These are phyloP conservation scores for Motacilla alba DNA, from an alignment of 2,113 vertebrate species.

Conservation along the genomic window DNA sequence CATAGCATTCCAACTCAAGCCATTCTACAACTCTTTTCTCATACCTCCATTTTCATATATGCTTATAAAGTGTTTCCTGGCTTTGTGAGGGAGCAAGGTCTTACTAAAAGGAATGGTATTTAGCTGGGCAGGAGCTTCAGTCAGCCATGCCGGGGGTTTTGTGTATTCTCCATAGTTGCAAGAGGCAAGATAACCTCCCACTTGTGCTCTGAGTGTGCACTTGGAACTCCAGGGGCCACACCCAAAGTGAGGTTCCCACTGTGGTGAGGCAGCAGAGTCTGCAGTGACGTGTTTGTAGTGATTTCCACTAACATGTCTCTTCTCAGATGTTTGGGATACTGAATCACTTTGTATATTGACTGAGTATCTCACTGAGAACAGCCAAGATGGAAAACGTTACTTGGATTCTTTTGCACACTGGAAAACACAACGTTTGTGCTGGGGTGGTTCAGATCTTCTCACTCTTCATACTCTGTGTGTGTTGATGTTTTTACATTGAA, in stretches of 20 bases:
- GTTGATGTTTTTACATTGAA: background rate
- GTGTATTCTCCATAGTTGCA: background rate
- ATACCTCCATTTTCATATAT: background rate
- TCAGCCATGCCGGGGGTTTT: background rate
- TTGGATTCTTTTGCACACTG: background rate
- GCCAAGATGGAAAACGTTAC: constrained; percentile 9
- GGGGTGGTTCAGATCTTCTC: background rate
- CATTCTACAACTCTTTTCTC: background rate
- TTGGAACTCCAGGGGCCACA: background rate
- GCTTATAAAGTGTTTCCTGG: background rate
- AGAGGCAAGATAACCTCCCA: background rate
- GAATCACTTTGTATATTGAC: background rate
- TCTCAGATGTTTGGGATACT: background rate
- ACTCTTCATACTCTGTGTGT: background rate
- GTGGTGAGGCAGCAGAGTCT: background rate
- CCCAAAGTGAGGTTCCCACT: background rate
- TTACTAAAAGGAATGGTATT: background rate
- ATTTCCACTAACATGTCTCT: background rate
- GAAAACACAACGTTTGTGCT: background rate
- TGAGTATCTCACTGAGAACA: background rate
- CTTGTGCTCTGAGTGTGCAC: background rate
- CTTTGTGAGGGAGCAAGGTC: background rate
- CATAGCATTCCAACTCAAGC: background rate
- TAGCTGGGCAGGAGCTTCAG: background rate
- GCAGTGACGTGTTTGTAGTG: background rate